Conservation (phyloP, 2,797 vertebrate species). For the Echeneis naucrates region DNA sequence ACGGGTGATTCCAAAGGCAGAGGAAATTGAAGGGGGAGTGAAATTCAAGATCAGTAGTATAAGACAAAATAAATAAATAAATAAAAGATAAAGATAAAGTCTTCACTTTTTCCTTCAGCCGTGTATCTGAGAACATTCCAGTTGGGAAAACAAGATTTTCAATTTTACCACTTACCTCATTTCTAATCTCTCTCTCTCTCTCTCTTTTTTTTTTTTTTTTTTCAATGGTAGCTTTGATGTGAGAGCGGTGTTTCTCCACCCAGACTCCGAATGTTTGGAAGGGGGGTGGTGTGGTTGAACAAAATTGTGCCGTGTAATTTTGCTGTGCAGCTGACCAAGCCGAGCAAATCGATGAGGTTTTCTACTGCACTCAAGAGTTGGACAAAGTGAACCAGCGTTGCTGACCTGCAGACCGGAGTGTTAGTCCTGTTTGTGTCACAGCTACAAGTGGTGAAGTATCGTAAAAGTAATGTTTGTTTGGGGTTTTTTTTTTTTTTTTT, state of each 20-base stretch:
- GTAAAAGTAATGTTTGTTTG: background rate
- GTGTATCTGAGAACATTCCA: slow-evolving; percentile 48
- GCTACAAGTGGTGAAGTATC: background rate
- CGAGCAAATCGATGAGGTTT: slow-evolving; percentile 47
- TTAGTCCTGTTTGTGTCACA: background rate
- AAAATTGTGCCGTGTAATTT: slow-evolving; percentile 31
- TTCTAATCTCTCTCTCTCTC: no score
- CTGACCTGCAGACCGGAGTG: slow-evolving; percentile 14
- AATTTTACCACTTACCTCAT: slow-evolving; percentile 24
- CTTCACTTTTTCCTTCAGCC: slow-evolving; percentile 39
- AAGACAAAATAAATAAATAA: slow-evolving; percentile 1
- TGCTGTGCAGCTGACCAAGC: slow-evolving; percentile 35
- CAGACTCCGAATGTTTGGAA: slow-evolving; percentile 14
- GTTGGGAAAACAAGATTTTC: slow-evolving; percentile 48
- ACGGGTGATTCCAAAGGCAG: slow-evolving; percentile 48
- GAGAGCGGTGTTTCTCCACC: slow-evolving; percentile 24
- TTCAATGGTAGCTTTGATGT: slow-evolving; percentile 25
- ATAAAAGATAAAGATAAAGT: no score
- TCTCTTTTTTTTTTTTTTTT: slow-evolving; percentile 35
- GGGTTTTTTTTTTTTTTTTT: no score
- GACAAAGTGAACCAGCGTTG: slow-evolving; percentile 25
- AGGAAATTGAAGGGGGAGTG: slow-evolving; percentile 55
- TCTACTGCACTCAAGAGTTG: slow-evolving; percentile 25
- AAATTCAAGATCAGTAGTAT: slow-evolving; percentile 50
- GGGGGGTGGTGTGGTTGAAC: background rate